phyloP scores from a whole-genome alignment of 2,113 vertebrate species.

The Ctenodactylus gundi region DNA sequence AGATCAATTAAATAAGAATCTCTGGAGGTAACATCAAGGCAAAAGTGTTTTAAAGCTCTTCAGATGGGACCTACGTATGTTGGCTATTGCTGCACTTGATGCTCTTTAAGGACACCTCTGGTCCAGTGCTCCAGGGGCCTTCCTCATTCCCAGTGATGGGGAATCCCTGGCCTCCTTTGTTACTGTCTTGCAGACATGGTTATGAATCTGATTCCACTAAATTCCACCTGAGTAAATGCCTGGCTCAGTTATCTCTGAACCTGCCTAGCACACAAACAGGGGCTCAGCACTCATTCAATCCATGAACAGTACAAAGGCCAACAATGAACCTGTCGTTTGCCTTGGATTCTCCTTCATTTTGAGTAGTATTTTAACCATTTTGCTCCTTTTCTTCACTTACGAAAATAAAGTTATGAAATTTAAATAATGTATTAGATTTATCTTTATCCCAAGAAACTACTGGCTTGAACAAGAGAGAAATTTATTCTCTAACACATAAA shows the following conservation, averaged over 20 bases:
- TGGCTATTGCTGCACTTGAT: too few relatives aligned
- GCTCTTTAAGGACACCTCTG: neutral
- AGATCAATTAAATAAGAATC: neutral
- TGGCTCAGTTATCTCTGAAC: neutral
- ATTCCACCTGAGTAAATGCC: neutral
- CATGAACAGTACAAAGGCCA: neutral
- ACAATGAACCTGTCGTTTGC: neutral
- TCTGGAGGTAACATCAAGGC: neutral
- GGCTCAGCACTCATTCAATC: neutral
- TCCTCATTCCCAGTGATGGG: neutral
- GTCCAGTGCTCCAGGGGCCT: too few relatives aligned
- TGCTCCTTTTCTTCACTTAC: neutral
- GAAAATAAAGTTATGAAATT: neutral
- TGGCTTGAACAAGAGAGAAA: neutral
- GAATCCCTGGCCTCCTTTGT: neutral
- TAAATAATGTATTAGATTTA: neutral
- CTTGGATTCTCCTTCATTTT: neutral
- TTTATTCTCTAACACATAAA: neutral
- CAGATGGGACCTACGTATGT: neutral
- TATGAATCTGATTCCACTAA: neutral
- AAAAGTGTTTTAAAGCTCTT: neutral
- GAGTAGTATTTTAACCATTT: neutral
- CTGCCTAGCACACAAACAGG: neutral
- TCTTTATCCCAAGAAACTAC: neutral
- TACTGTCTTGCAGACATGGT: neutral